Evolutionary conservation across 2,113 vertebrate species (phyloP), one percentile per base, ranked within the genome.

Genomic region (Corydoras sp.): DNA sequence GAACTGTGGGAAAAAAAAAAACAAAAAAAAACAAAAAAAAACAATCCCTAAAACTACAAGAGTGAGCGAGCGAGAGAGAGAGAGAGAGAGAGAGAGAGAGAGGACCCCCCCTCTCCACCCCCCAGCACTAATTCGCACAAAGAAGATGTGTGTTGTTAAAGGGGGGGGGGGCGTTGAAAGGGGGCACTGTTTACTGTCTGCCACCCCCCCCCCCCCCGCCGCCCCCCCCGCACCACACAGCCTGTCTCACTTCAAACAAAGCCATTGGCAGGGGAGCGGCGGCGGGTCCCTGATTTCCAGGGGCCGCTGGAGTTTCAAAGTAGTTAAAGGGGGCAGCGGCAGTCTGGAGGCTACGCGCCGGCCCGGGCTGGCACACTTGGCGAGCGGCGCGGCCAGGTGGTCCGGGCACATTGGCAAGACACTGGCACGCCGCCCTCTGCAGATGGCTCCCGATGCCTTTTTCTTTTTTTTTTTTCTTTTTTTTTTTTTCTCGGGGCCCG

Each of bases 341-440:
- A 89, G 91, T 89, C 88, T 86, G 87, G 90, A 91, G 91, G 91
- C 90, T 91, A 88, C 86, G 75, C 68, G 18, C 18, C 18, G 88
- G 88, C 90, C 88, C 88, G 83, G 90, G 86, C 91, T 92, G 92
- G 92, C 92, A 92, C 87, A 92, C 90, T 94, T 93, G 92, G 93
- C 93, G 91, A 91, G 87, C 76, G 82, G 84, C 82, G 77, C 73
- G 90, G 90, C 92, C 93, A 96, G 93, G 94, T 95, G 94, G 93
- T 88, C 89, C 90, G 90, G 91, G 92, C 90, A 92, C 91, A 93
- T 92, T 94, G 92, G 93, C 91, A 92, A 92, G 90, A 90, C 90
- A 87, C 92, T 95, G 93, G 93, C 93, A 90, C 85, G 63, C 80
- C 88, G 91, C 93, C 93, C 89, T 87, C 92, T 92, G 88, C 94